A percentile compares a stretch with the other conserved stretches of the same genome.
These are phyloP conservation scores for Trachurus trachurus DNA, from an alignment of 2,797 vertebrate genomes.

Conservation along the genomic window DNA sequence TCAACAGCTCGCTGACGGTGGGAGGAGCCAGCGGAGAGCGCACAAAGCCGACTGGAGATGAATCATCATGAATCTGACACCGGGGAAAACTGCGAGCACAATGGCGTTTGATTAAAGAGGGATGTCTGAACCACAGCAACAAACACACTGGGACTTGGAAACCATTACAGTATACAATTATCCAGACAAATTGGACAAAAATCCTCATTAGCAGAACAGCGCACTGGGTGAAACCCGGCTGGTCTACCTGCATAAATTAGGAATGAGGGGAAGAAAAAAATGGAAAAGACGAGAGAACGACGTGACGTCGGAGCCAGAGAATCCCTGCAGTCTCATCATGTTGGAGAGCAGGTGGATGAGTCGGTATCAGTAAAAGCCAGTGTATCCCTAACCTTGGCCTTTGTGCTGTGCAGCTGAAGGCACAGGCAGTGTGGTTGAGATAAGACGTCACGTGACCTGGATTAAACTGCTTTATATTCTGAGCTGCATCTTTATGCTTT, in stretches of 20 bases:
- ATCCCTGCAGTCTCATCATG: slow-evolving; percentile 13
- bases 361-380: slow-evolving; percentile 12
- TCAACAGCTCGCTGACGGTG: too few species aligned
- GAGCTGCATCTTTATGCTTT: slow-evolving; percentile 35
- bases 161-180: slow-evolving; percentile 62
- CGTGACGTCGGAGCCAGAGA: background rate
- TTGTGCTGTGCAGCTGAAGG: slow-evolving; percentile 32
- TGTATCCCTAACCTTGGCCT: slow-evolving; percentile 33
- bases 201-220: slow-evolving; percentile 35
- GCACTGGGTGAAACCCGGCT: slow-evolving; percentile 13
- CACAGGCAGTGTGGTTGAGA: slow-evolving; percentile 25
- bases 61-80: slow-evolving; percentile 45
- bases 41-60: slow-evolving; percentile 31
- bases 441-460: slow-evolving; percentile 46
- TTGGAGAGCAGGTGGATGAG: slow-evolving; percentile 35
- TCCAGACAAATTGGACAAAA: slow-evolving; percentile 45
- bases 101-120: slow-evolving; percentile 64
- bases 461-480: slow-evolving; percentile 54
- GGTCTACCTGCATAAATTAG: slow-evolving; percentile 26
- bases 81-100: slow-evolving; percentile 45
- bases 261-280: background rate
- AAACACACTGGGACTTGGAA: slow-evolving; percentile 49
- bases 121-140: slow-evolving; percentile 42
- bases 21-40: slow-evolving; percentile 11
- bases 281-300: background rate